Evolutionary conservation across 2,888 invertebrate species (phyloP), one percentile per base, ranked within the genome.

Genomic region (Proisotoma minuta): DNA sequence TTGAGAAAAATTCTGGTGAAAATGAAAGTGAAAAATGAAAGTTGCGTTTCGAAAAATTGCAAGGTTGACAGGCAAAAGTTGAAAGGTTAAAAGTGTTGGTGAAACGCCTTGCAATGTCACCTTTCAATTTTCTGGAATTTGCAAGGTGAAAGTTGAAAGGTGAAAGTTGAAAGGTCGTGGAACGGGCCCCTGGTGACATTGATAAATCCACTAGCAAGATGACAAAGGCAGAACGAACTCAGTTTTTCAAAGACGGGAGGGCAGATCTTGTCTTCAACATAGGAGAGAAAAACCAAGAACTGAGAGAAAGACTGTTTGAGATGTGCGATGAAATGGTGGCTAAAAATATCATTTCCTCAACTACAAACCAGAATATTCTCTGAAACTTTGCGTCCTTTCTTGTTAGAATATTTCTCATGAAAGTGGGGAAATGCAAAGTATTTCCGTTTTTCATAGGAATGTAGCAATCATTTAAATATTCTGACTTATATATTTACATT

Each of bases 101-200:
- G n/a, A n/a, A n/a, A n/a, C n/a, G n/a, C n/a, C n/a, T n/a, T n/a
- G n/a, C n/a, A n/a, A n/a, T n/a, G n/a, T n/a, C n/a, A n/a, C n/a
- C n/a, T n/a, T n/a, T n/a, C n/a, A n/a, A n/a, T n/a, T n/a, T n/a
- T n/a, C n/a, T n/a, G n/a, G n/a, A n/a, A n/a, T n/a, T n/a, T n/a
- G n/a, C n/a, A n/a, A n/a, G n/a, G n/a, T n/a, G n/a, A n/a, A n/a
- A n/a, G n/a, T n/a, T n/a, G n/a, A n/a, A n/a, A n/a, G n/a, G n/a
- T n/a, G n/a, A n/a, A n/a, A n/a, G n/a, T n/a, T n/a, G n/a, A n/a
- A n/a, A n/a, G n/a, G n/a, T n/a, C n/a, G n/a, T n/a, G n/a, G n/a
- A n/a, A n/a, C n/a, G n/a, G n/a, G n/a, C n/a, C 64, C 68, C 0
- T n/a, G 60, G 54, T 1, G 74, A 72, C 39, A 62, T 71, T 58